Base-by-base conservation (phyloP, 2,113 vertebrate genomes). In the Colinus virginianus region DNA sequence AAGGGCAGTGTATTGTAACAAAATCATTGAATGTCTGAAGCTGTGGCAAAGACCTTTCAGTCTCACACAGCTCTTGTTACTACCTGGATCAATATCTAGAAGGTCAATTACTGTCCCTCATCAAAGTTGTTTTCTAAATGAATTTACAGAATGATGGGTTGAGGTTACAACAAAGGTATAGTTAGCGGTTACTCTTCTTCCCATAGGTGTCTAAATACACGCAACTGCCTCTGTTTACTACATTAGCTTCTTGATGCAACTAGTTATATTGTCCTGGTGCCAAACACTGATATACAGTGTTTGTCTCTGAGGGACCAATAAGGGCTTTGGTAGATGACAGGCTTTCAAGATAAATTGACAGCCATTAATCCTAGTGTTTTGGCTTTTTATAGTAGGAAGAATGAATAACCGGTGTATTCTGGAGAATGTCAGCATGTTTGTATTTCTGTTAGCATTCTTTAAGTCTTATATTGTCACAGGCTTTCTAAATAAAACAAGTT, bases 171-270 rank as follows among this genome's bases (percentile, higher is more conserved):
- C 2, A 43, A n/a, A 55, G 51, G 4, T 51, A 12, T 18, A 64
- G 4, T 13, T 38, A 42, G 6, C 11, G 43, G 58, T 23, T 62
- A 5, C 12, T 70, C 12, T 45, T 63, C 25, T 43, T 90, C n/a
- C 48, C 21, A 12, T 25, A 36, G 5, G 2, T 13, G 0, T 77
- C 62, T 30, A 16, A 18, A 13, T 25, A 11, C 30, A 53, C 68
- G 25, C 0, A 1, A 25, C 51, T 2, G 0, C 49, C 69, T 68
- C 18, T 42, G 61, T 78, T 82, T 55, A 23, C 10, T 66, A 0
- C 43, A 14, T 51, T 78, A 74, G 16, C 7, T 85, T 32, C 63
- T 78, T 90, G 40, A 18, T 63, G 53, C 8, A 77, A 23, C 30
- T 25, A 36, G 43, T 55, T 92, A 45, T 30, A 55, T 9, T 36